phyloP scores from a whole-genome alignment of 1,140 invertebrate species.

The Drosophila nikananu region DNA sequence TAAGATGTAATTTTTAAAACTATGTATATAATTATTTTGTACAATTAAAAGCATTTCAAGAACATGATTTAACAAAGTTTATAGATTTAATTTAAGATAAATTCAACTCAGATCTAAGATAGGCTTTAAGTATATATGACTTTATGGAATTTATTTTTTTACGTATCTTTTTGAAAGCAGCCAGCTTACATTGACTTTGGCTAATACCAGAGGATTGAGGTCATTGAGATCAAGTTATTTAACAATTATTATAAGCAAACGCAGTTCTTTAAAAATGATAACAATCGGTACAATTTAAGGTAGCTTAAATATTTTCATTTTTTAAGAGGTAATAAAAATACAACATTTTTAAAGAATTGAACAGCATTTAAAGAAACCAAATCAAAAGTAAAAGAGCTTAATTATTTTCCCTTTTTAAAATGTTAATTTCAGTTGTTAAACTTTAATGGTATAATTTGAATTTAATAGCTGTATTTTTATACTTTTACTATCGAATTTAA shows the following conservation, averaged over 20 bases:
- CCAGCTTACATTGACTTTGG: neutral
- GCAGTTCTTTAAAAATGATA: neutral
- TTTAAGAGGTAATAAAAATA: neutral
- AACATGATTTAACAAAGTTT: neutral
- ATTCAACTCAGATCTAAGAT: no score
- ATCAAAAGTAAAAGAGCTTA: neutral
- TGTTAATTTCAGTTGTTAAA: slow-evolving; percentile 1
- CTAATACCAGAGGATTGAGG: neutral
- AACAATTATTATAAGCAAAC: neutral
- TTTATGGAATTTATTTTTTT: neutral
- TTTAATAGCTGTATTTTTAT: neutral
- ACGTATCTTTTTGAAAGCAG: neutral
- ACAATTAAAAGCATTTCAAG: neutral
- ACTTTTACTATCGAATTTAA: neutral
- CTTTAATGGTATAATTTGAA: neutral
- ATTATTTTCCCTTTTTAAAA: slow-evolving; percentile 1
- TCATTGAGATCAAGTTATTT: slow-evolving; percentile 9
- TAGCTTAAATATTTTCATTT: neutral
- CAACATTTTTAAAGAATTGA: no score
- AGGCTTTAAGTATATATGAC: neutral
- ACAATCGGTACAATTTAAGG: neutral
- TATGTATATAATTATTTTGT: no score
- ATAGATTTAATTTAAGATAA: slow-evolving; percentile 1
- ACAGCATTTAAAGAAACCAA: neutral
- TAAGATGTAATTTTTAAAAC: neutral